These are phyloP conservation scores for Sula dactylatra DNA, from an alignment of 2,113 vertebrate genomes.

Conservation along the genomic window DNA sequence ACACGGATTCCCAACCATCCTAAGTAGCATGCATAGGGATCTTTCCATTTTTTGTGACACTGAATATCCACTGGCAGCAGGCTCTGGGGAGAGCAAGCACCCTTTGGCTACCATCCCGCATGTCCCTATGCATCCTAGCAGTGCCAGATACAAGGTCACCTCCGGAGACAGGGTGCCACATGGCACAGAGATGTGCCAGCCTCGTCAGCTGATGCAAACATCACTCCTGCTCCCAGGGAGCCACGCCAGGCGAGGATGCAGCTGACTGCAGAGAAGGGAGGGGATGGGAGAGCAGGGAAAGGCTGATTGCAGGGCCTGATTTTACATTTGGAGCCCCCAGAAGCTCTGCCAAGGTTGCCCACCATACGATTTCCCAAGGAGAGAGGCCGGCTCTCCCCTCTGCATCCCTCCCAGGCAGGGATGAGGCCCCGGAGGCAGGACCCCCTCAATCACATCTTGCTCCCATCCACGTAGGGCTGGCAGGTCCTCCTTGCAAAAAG, in stretches of 20 bases:
- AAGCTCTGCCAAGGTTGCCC: neutral
- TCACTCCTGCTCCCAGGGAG: neutral
- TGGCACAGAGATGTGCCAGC: conserved; percentile 24
- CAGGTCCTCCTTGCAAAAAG: neutral
- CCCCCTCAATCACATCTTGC: neutral
- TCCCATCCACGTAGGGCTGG: neutral
- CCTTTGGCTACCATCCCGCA: neutral
- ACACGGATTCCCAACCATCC: neutral
- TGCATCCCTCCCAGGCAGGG: neutral
- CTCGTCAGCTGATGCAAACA: neutral
- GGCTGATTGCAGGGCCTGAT: neutral
- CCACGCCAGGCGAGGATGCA: neutral
- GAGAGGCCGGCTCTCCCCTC: neutral
- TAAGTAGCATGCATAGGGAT: neutral
- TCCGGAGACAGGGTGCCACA: neutral
- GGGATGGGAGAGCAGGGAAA: neutral
- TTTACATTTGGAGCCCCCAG: neutral
- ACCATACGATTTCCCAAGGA: neutral
- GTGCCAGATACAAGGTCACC: conserved; percentile 36
- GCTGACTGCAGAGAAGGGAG: neutral
- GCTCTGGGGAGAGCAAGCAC: neutral
- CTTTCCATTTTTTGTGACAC: neutral
- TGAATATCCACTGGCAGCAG: neutral
- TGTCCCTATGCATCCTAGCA: neutral
- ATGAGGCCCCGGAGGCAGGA: neutral